Evolutionary conservation across 2,888 invertebrate species (phyloP).

Genomic region (Meghimatium bilineatum): DNA sequence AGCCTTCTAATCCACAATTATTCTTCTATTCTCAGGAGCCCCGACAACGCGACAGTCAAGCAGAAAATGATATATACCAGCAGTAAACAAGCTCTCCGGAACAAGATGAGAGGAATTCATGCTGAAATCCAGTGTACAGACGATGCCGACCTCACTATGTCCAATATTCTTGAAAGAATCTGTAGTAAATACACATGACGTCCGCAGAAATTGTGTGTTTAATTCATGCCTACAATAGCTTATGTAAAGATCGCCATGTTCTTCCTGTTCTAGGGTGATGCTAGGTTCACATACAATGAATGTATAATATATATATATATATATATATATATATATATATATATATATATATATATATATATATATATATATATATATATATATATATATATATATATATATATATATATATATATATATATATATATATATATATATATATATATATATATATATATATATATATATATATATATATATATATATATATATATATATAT

Average conservation of each 20-base stretch:
- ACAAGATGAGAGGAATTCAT: conserved; percentile 96
- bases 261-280: not conserved
- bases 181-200: conserved; percentile 61
- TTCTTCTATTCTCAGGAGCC: conserved; percentile 51
- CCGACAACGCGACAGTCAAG: conserved; percentile 87
- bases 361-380: no score
- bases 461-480: no score
- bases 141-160: conserved; percentile 84
- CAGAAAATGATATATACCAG: conserved; percentile 88
- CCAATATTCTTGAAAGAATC: conserved; percentile 67
- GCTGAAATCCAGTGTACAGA: conserved; percentile 97
- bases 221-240: not conserved
- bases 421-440: no score
- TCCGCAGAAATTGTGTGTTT: not conserved
- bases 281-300: not conserved
- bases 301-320: not conserved
- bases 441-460: no score
- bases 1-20: no score
- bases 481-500: no score
- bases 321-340: not conserved
- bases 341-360: no score
- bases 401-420: no score
- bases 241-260: not conserved
- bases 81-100: conserved; percentile 98
- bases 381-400: no score